phyloP scores from a whole-genome alignment of 2,113 vertebrate species.

The Amphilophus citrinellus region DNA sequence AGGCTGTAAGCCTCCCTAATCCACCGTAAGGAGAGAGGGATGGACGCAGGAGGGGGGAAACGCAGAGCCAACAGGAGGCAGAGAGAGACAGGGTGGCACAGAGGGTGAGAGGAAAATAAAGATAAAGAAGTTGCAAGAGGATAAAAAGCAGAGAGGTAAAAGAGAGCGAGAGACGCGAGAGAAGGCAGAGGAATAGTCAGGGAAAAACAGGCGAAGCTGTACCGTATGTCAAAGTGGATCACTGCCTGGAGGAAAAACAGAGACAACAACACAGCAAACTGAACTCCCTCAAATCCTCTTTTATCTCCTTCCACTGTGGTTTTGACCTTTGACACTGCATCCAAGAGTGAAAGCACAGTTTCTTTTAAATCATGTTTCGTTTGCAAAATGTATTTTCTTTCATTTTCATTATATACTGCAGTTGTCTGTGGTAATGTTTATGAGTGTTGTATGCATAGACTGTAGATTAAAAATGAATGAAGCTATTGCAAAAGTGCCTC shows the following conservation, averaged over 20 bases:
- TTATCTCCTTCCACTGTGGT: not conserved
- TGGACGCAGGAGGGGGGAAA: conserved; percentile 17
- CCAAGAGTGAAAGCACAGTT: not conserved
- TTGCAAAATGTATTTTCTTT: not conserved
- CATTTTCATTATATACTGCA: conserved; percentile 2
- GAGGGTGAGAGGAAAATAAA: conserved; percentile 4
- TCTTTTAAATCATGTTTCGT: not conserved
- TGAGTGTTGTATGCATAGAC: not conserved
- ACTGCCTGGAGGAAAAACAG: conserved; percentile 20
- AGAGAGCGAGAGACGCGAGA: not conserved
- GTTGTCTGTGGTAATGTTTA: not conserved
- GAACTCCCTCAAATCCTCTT: not conserved
- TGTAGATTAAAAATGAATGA: not conserved
- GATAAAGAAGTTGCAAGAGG: conserved; percentile 4
- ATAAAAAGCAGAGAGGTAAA: not conserved
- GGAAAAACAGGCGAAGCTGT: not conserved
- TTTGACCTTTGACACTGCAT: not conserved
- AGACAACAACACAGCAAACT: not conserved
- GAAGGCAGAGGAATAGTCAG: not conserved
- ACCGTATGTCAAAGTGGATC: conserved; percentile 1
- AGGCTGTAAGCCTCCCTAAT: conserved; percentile 64
- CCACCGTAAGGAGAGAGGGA: conserved; percentile 63
- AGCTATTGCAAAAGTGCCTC: not conserved
- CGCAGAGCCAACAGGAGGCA: not conserved
- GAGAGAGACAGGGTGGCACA: conserved; percentile 8